Percentiles rank a stretch among this genome's conserved stretches.
These are phyloP conservation scores for Pachycephus smyrnensis DNA, from an alignment of 2,888 invertebrate genomes.

Conservation along the genomic window DNA sequence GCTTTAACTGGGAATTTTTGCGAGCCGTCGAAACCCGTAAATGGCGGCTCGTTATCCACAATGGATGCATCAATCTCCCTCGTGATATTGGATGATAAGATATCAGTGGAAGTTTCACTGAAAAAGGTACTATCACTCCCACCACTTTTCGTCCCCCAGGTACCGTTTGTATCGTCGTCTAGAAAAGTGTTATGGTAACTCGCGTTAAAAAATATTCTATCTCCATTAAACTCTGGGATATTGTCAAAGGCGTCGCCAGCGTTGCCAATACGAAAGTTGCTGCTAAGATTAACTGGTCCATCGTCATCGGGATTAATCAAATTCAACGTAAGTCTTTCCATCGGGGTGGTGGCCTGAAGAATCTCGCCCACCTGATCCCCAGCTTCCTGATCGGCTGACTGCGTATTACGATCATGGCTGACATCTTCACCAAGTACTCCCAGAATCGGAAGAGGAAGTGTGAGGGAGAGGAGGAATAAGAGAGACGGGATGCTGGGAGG, in stretches of 20 bases:
- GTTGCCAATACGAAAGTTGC: neutral
- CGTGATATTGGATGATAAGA: neutral
- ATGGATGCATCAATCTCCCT: neutral
- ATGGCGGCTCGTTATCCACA: constrained; percentile 38
- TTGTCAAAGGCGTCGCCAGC: neutral
- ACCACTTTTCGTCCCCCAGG: neutral
- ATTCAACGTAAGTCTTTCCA: neutral
- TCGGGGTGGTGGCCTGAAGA: too few species aligned
- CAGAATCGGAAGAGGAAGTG: constrained; percentile 3
- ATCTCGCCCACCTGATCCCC: too few species aligned
- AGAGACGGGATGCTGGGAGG: constrained; percentile 49
- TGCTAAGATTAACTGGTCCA: constrained; percentile 1
- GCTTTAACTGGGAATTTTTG: constrained; percentile 50
- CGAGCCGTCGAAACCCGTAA: constrained; percentile 52
- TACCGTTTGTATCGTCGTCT: constrained; percentile 4
- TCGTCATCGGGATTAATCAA: constrained; percentile 13
- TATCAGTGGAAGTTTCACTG: neutral
- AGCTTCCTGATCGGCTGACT: too few species aligned
- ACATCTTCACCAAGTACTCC: too few species aligned
- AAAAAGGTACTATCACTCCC: neutral
- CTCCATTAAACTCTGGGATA: neutral
- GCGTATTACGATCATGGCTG: too few species aligned
- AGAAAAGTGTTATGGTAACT: constrained; percentile 5
- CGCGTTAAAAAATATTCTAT: constrained; percentile 8
- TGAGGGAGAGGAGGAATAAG: constrained; percentile 20